A percentile compares a stretch with the other conserved stretches of the same genome.
Evolutionary conservation across 2,797 vertebrate species (phyloP).

Genomic region (Naso thynnoides): DNA sequence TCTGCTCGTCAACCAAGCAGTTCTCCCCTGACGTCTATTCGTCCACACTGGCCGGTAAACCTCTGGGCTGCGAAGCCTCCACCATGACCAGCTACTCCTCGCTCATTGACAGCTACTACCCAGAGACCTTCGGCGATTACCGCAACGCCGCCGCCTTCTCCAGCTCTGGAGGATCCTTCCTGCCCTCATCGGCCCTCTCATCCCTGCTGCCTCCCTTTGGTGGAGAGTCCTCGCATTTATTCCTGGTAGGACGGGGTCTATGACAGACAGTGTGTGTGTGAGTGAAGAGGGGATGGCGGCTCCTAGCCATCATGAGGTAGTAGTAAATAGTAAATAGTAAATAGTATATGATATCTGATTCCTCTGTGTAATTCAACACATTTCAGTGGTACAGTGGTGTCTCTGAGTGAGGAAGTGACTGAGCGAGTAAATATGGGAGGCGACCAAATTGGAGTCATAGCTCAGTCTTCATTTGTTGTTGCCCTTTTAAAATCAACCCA

Average conservation of each 20-base stretch:
- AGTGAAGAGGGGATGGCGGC: not conserved
- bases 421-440: no score
- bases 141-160: slow-evolving; percentile 81
- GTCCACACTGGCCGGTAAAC: slow-evolving; percentile 83
- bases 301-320: not conserved
- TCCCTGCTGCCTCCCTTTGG: slow-evolving; percentile 88
- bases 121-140: slow-evolving; percentile 88
- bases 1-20: slow-evolving; percentile 86
- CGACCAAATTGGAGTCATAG: no score
- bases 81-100: slow-evolving; percentile 83
- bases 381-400: no score
- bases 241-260: slow-evolving; percentile 83
- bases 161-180: slow-evolving; percentile 83
- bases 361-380: no score
- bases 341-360: no score
- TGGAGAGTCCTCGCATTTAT: slow-evolving; percentile 86
- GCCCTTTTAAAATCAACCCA: no score
- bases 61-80: slow-evolving; percentile 87
- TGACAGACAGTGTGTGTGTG: not conserved
- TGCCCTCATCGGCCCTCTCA: slow-evolving; percentile 84
- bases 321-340: not conserved
- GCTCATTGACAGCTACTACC: slow-evolving; percentile 90
- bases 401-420: no score
- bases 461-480: no score
- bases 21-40: slow-evolving; percentile 85